Evolutionary conservation across 2,113 vertebrate species (phyloP).

Genomic region (Dicerorhinus sumatrensis): DNA sequence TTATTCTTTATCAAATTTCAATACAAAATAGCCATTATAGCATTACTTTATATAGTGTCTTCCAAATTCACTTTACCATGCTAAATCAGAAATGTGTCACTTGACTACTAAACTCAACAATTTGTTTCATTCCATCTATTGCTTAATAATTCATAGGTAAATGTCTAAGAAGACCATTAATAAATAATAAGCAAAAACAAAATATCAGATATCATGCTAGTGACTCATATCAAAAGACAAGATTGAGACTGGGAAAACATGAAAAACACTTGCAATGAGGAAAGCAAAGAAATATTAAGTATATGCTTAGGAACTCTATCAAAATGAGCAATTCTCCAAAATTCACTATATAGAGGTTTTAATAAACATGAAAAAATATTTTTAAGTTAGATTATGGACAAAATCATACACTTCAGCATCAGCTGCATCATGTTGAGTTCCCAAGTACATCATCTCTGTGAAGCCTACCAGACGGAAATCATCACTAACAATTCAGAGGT

Average conservation of each 20-base stretch:
- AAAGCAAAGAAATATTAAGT: background rate
- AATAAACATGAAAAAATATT: background rate
- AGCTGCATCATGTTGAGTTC: background rate
- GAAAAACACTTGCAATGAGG: constrained; percentile 18
- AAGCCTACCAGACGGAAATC: background rate
- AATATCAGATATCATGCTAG: constrained; percentile 36
- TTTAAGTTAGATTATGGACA: background rate
- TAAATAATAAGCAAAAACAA: constrained; percentile 71
- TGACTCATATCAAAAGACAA: constrained; percentile 62
- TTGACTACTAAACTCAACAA: constrained; percentile 1
- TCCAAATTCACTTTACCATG: constrained; percentile 58
- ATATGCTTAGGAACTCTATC: background rate
- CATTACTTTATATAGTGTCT: constrained; percentile 41
- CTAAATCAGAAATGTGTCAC: constrained; percentile 56
- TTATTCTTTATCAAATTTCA: constrained; percentile 48
- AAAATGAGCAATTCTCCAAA: constrained; percentile 27
- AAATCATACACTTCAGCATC: background rate
- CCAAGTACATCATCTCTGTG: background rate
- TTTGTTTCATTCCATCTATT: constrained; percentile 63
- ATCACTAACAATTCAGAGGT: background rate
- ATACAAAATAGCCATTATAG: background rate
- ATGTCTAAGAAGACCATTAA: constrained; percentile 70
- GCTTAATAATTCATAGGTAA: constrained; percentile 73
- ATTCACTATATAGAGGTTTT: background rate
- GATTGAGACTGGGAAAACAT: constrained; percentile 31